Evolutionary conservation across 2,888 invertebrate genomes (phyloP).

Genomic region (Xestobium rufovillosum): DNA sequence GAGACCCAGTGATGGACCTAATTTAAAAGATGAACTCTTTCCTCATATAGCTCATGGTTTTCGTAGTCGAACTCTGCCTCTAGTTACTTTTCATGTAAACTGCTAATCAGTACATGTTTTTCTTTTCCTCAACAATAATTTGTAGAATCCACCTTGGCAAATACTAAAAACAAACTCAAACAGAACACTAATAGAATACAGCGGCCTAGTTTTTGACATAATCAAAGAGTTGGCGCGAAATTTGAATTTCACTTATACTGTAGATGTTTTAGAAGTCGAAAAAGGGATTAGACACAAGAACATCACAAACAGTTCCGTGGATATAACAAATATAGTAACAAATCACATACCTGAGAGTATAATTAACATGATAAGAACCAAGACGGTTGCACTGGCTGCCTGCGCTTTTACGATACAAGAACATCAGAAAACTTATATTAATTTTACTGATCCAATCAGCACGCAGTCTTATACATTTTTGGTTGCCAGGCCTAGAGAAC

Average conservation of each 20-base stretch:
- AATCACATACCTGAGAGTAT: constrained; percentile 40
- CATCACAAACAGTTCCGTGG: constrained; percentile 26
- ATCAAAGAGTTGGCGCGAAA: constrained; percentile 64
- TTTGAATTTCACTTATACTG: constrained; percentile 70
- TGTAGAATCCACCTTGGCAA: constrained; percentile 86
- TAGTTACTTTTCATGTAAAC: constrained; percentile 68
- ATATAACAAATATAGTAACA: constrained; percentile 27
- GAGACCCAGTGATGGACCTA: constrained; percentile 63
- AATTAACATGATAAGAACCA: constrained; percentile 45
- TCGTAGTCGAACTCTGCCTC: constrained; percentile 61
- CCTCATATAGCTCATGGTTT: constrained; percentile 76
- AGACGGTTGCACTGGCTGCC: constrained; percentile 51
- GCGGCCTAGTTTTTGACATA: constrained; percentile 74
- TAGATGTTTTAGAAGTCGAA: constrained; percentile 29
- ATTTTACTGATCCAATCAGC: constrained; percentile 73
- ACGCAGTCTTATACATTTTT: constrained; percentile 74
- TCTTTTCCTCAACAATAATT: constrained; percentile 15
- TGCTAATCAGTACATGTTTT: neutral
- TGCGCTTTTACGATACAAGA: constrained; percentile 53
- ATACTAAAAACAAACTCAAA: constrained; percentile 55
- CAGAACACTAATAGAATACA: constrained; percentile 51
- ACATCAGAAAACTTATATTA: constrained; percentile 49
- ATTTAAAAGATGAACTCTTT: constrained; percentile 63
- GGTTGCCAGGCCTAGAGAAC: constrained; percentile 67
- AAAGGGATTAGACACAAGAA: constrained; percentile 1